Conservation (phyloP, 2,797 vertebrate genomes). For the Sarcoramphus papa region DNA sequence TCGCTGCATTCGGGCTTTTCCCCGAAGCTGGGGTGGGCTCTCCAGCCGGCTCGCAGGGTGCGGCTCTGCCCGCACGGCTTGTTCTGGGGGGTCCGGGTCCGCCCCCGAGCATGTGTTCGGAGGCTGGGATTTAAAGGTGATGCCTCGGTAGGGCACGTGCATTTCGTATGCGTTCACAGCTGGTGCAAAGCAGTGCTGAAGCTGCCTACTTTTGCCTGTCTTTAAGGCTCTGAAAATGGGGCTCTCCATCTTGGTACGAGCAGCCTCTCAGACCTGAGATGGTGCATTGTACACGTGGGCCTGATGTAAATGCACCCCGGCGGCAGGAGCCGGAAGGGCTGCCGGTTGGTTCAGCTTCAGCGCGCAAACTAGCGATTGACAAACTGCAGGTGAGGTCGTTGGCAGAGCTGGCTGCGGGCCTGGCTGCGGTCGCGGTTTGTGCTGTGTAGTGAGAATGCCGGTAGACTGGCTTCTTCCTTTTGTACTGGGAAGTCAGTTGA, state of each 20-base stretch:
- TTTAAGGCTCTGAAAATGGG: accelerated
- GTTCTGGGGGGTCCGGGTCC: neutral
- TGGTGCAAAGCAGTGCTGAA: accelerated
- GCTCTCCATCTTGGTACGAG: neutral
- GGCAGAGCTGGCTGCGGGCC: neutral
- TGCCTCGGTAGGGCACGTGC: neutral
- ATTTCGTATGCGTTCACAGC: accelerated
- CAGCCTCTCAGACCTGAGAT: accelerated
- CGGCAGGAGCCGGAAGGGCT: neutral
- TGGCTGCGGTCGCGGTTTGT: accelerated
- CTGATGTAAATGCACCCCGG: accelerated
- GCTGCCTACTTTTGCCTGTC: accelerated
- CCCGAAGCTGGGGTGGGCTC: accelerated
- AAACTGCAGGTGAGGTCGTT: accelerated
- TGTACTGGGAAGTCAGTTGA: neutral
- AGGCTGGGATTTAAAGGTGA: neutral
- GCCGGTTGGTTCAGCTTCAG: accelerated
- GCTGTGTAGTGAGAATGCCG: accelerated
- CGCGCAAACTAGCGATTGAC: accelerated
- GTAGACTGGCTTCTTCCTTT: neutral
- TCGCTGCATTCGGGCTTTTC: accelerated
- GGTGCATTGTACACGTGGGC: accelerated
- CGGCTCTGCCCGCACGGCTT: neutral
- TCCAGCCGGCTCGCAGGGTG: too few species aligned
- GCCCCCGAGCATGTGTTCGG: neutral